A percentile compares a stretch with the other conserved stretches of the same genome.
Conservation (phyloP, 1,140 invertebrate species). For the Drosophila pandora region DNA sequence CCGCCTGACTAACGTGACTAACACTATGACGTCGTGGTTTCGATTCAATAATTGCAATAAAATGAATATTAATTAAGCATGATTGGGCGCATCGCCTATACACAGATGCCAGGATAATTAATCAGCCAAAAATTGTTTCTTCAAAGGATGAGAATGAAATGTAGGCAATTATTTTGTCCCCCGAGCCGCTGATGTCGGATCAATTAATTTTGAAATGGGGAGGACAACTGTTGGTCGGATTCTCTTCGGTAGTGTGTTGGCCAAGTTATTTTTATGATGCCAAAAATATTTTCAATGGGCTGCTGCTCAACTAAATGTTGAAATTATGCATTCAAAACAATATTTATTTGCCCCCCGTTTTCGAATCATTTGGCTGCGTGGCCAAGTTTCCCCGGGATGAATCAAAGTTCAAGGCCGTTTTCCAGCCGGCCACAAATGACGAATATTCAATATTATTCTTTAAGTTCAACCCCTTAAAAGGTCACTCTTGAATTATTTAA, state of each 20-base stretch:
- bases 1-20: slow-evolving; percentile 23
- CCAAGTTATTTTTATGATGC: slow-evolving; percentile 8
- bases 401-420: slow-evolving; percentile 46
- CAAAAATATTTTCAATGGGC: slow-evolving; percentile 8
- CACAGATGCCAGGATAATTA: slow-evolving; percentile 6
- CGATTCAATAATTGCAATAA: slow-evolving; percentile 25
- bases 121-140: slow-evolving; percentile 4
- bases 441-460: background rate
- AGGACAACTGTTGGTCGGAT: slow-evolving; percentile 36
- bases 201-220: slow-evolving; percentile 73
- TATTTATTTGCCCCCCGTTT: slow-evolving; percentile 1
- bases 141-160: slow-evolving; percentile 22
- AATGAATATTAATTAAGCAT: slow-evolving; percentile 35
- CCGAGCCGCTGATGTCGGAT: slow-evolving; percentile 18
- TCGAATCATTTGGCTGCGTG: slow-evolving; percentile 21
- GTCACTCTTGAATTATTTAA: slow-evolving; percentile 18
- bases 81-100: slow-evolving; percentile 5
- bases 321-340: background rate
- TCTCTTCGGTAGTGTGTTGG: slow-evolving; percentile 10
- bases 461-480: background rate
- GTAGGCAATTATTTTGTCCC: slow-evolving; percentile 21
- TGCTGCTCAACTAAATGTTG: background rate
- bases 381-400: slow-evolving; percentile 34
- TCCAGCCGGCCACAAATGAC: slow-evolving; percentile 15
- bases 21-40: slow-evolving; percentile 32